Conservation (phyloP, 2,797 vertebrate genomes). For the Bucorvus abyssinicus region DNA sequence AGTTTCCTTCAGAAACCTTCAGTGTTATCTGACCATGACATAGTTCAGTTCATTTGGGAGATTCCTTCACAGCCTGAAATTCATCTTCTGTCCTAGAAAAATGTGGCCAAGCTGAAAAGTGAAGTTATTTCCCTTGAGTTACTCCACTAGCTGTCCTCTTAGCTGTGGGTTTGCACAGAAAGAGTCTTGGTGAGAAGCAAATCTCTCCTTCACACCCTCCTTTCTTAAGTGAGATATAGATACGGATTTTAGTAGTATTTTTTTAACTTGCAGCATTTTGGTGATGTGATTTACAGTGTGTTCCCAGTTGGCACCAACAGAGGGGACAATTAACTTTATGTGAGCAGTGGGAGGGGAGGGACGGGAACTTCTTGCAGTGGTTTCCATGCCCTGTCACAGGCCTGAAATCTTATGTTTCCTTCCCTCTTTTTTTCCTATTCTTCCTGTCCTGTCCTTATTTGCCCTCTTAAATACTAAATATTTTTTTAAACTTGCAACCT, state of each 20-base stretch:
- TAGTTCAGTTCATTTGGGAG: neutral
- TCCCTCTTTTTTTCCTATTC: neutral
- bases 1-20: neutral
- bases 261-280: neutral
- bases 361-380: neutral
- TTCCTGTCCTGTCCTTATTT: neutral
- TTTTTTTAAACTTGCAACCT: neutral
- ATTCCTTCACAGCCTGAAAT: neutral
- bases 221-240: neutral
- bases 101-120: neutral
- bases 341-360: neutral
- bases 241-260: neutral
- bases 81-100: neutral
- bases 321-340: neutral
- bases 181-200: neutral
- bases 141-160: neutral
- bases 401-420: neutral
- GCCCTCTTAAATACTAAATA: neutral
- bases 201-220: neutral
- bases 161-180: neutral
- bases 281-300: neutral
- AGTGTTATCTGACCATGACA: fast-evolving
- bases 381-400: neutral
- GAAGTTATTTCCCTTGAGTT: neutral
- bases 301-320: neutral